Base-by-base conservation (phyloP, 2,888 invertebrate species). In the Eristalis tenax region DNA sequence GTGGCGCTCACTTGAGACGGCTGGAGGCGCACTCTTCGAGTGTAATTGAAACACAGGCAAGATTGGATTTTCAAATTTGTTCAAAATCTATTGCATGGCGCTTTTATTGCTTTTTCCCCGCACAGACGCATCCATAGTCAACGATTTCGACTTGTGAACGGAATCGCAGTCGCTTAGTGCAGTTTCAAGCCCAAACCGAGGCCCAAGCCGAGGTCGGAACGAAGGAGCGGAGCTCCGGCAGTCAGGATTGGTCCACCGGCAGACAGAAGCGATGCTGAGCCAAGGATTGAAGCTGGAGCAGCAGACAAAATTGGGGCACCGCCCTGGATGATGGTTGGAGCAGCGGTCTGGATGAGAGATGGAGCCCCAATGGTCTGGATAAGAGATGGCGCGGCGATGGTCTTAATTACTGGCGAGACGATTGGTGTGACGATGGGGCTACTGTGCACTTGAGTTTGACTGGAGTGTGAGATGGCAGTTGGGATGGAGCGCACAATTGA, bases 401-500 rank as follows among this genome's bases (percentile, higher is more conserved):
- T 87, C 59, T 15, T 83, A 11, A 87, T 80, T 0, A 87, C 87
- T 40, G 83, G 87, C 10, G 79, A 79, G 59, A 87, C 79, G 61
- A 87, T 35, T 63, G 83, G 15, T 6, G 83, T 87, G 6, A 90
- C 81, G 57, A 90, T 81, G 0, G 93, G 93, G 1, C 92, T 92
- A 28, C 93, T 92, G 88, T 93, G 94, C n/a, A 94, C 91, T 88
- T 94, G 94, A 18, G 94, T 90, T 28, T 94, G 93, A 77, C 94
- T 94, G 88, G 94, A 94, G 82, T 94, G 94, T 8, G 95, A 95
- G 0, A 94, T 93, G 2, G 94, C 92, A 32, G 90, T 88, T 57
- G 92, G 91, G 77, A 92, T 87, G n/a, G 79, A 73, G 63, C 69
- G 83, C 0, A 87, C 87, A 73, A 87, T 76, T 6, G 83, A 76